phyloP scores from a whole-genome alignment of 2,113 vertebrate species.

The Ammodytes dubius region DNA sequence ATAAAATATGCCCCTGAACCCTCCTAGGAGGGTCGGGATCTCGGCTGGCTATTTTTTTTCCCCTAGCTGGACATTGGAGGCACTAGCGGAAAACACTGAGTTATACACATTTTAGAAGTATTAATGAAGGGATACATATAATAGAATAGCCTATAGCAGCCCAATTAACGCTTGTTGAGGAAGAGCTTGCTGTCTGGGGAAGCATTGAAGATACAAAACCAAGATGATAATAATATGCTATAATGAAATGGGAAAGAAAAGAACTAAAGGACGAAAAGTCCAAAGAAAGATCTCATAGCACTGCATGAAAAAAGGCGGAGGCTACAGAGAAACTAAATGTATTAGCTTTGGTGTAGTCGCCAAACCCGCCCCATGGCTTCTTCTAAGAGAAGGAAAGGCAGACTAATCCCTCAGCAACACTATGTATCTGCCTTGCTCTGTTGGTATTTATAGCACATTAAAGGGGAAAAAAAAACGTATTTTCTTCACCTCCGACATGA shows the following conservation, averaged over 20 bases:
- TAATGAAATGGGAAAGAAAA: constrained; percentile 11
- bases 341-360: constrained; percentile 39
- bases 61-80: too few species aligned
- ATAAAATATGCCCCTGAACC: too few species aligned
- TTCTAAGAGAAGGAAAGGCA: constrained; percentile 45
- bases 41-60: too few species aligned
- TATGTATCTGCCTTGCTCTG: constrained; percentile 45
- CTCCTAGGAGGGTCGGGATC: too few species aligned
- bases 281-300: constrained; percentile 18
- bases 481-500: constrained; percentile 42
- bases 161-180: constrained; percentile 35
- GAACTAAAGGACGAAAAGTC: not conserved
- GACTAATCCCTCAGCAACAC: constrained; percentile 52
- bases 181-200: constrained; percentile 10
- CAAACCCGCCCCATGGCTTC: constrained; percentile 29
- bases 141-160: not conserved
- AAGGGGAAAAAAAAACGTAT: constrained; percentile 18
- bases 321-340: constrained; percentile 29
- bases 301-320: constrained; percentile 13
- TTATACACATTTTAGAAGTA: constrained; percentile 14
- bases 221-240: constrained; percentile 1
- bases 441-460: constrained; percentile 62
- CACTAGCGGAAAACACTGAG: not conserved
- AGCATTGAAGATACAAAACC: constrained; percentile 13
- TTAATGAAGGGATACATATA: constrained; percentile 31